A percentile compares a stretch with the other conserved stretches of the same genome.
phyloP scores from a whole-genome alignment of 2,113 vertebrate species.

The Oncorhynchus gorbuscha region DNA sequence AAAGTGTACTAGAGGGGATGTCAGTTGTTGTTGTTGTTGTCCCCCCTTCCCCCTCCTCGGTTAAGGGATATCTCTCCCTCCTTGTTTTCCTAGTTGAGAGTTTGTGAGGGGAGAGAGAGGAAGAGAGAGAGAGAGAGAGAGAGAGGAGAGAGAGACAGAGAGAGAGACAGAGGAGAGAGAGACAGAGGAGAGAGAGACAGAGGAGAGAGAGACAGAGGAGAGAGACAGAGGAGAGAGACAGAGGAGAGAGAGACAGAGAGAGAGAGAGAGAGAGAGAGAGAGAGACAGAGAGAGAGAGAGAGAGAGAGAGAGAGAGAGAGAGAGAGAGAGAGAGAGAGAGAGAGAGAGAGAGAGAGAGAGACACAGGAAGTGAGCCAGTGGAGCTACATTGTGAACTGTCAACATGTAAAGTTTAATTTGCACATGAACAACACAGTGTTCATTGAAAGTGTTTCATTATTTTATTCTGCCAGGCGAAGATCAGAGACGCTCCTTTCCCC shows the following conservation, averaged over 20 bases:
- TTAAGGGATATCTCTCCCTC: slow-evolving; percentile 11
- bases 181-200: slow-evolving; percentile 39
- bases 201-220: slow-evolving; percentile 27
- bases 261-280: no score
- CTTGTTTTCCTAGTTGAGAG: slow-evolving; percentile 52
- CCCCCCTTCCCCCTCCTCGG: slow-evolving; percentile 29
- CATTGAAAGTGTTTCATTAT: slow-evolving; percentile 69
- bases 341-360: slow-evolving; percentile 16
- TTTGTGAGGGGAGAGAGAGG: slow-evolving; percentile 20
- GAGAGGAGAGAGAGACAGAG: slow-evolving; percentile 34
- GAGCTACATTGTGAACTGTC: slow-evolving; percentile 61
- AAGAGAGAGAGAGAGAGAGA: slow-evolving; percentile 29
- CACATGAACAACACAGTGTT: slow-evolving; percentile 67
- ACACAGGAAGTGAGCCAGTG: slow-evolving; percentile 41
- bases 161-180: slow-evolving; percentile 33
- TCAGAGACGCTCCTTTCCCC: slow-evolving; percentile 62
- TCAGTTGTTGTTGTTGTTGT: slow-evolving; percentile 54
- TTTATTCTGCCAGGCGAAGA: slow-evolving; percentile 67
- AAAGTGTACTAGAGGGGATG: slow-evolving; percentile 63
- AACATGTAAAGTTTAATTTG: slow-evolving; percentile 72
- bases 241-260: slow-evolving; percentile 36
- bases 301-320: slow-evolving; percentile 17
- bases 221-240: neutral
- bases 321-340: neutral
- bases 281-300: slow-evolving; percentile 50